These are phyloP conservation scores for Lontra canadensis DNA, from an alignment of 2,113 vertebrate species.

Conservation along the genomic window DNA sequence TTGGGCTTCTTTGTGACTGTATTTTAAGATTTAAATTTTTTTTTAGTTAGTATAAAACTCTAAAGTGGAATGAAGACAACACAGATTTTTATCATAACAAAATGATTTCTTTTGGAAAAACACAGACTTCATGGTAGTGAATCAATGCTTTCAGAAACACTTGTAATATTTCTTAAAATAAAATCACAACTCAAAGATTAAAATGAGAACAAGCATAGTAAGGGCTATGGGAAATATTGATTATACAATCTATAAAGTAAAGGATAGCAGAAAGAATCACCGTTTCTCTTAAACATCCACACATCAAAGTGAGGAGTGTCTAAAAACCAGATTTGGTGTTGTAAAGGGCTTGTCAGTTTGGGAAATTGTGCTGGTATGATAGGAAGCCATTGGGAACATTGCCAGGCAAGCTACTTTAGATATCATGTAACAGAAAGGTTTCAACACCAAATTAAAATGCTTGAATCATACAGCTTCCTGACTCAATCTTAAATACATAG, in stretches of 20 bases:
- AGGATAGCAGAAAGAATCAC: background rate
- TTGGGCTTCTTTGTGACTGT: background rate
- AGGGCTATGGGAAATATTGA: background rate
- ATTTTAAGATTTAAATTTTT: background rate
- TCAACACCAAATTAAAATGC: background rate
- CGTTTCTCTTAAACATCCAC: background rate
- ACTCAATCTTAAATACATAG: background rate
- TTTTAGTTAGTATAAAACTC: background rate
- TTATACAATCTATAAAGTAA: background rate
- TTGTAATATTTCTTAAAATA: conserved; percentile 9
- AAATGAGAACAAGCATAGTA: background rate
- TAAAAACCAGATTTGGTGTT: background rate
- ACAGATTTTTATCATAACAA: background rate
- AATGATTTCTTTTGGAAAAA: background rate
- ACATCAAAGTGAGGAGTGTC: background rate
- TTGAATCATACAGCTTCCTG: background rate
- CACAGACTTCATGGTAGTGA: background rate
- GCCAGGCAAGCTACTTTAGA: background rate
- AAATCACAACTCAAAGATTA: background rate
- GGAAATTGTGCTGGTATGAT: background rate
- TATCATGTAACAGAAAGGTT: background rate
- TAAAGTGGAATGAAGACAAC: background rate
- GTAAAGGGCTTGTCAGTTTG: background rate
- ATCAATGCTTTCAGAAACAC: background rate
- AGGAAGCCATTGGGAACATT: background rate